Evolutionary conservation across 2,888 invertebrate genomes (phyloP), one percentile per base, ranked within the genome.

Genomic region (Pollenia labialis): DNA sequence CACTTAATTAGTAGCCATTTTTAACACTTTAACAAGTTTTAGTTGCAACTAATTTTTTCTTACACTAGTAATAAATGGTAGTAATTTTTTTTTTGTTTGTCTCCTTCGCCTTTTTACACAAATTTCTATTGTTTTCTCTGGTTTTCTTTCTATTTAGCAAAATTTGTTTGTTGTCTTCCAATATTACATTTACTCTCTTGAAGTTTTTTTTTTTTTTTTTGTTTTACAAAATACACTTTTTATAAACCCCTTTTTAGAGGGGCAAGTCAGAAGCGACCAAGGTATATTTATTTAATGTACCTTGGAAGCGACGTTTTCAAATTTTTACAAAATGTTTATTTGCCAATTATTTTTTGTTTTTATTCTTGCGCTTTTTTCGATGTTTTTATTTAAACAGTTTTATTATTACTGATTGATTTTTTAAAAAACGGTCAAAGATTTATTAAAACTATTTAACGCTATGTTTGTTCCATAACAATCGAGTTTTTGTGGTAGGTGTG

Each of bases 381-480:
- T 60, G 68, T 44, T 69, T 62, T 62, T 42, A 7, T 18, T 54
- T 9, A 69, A 82, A 76, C 69, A 62, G 48, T 48, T 69, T 71
- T 58, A 48, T 54, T 62, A 40, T 12, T 16, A 56, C 32, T 62
- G 48, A 4, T 52, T 6, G 1, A 54, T 32, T 68, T 71, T 64
- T 54, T 71, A 46, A 71, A 44, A 62, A 62, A 66, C 40, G 1
- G 1, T 2, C 11, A 1, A 6, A 56, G 48, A 56, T 11, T 60
- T 46, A 14, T 74, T 52, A 23, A 71, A 68, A 46, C n/a, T 10
- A 12, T 42, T 66, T 46, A 54, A 54, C 54, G 54, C 12, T 66
- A 16, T 18, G 2, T 54, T 64, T 2, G 46, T 66, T 46, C 54
- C 16, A 75, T 62, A 62, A 60, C 14, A 74, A 40, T 42, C n/a